Conservation (phyloP, 2,113 vertebrate genomes). For the Poecile atricapillus region DNA sequence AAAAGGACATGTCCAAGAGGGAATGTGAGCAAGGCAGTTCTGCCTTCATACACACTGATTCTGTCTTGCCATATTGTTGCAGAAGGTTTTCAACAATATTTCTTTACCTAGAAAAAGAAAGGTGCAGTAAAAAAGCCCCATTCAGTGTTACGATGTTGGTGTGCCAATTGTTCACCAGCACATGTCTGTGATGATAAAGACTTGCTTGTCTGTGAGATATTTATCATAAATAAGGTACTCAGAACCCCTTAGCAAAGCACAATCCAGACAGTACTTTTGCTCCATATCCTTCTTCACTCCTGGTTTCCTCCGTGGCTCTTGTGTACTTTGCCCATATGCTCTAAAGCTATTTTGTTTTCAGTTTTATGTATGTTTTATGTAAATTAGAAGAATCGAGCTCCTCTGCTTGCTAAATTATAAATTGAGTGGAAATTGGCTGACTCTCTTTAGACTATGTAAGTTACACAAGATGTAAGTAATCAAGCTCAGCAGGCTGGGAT, state of each 20-base stretch:
- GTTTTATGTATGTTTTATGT: constrained; percentile 31
- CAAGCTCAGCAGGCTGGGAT: background rate
- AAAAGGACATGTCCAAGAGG: background rate
- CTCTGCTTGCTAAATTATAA: constrained; percentile 47
- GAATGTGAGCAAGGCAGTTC: background rate
- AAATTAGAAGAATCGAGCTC: constrained; percentile 38
- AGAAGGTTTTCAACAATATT: background rate
- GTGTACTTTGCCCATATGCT: constrained; percentile 12
- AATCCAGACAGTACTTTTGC: background rate
- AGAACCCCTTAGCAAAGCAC: background rate
- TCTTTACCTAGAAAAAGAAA: background rate
- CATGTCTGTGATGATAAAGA: background rate
- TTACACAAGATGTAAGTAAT: constrained; percentile 18
- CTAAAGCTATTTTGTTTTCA: constrained; percentile 17
- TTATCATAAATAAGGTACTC: background rate
- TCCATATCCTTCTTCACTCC: background rate
- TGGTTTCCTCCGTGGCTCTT: background rate
- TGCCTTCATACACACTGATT: background rate
- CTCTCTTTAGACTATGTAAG: constrained; percentile 3
- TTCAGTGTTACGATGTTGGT: background rate
- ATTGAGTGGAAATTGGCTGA: constrained; percentile 20
- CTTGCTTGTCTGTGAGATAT: background rate
- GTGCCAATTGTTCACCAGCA: too few species aligned
- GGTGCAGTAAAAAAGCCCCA: background rate
- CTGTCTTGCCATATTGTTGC: background rate